These are phyloP conservation scores for Crioceris asparagi DNA, from an alignment of 2,888 invertebrate species.

Conservation along the genomic window DNA sequence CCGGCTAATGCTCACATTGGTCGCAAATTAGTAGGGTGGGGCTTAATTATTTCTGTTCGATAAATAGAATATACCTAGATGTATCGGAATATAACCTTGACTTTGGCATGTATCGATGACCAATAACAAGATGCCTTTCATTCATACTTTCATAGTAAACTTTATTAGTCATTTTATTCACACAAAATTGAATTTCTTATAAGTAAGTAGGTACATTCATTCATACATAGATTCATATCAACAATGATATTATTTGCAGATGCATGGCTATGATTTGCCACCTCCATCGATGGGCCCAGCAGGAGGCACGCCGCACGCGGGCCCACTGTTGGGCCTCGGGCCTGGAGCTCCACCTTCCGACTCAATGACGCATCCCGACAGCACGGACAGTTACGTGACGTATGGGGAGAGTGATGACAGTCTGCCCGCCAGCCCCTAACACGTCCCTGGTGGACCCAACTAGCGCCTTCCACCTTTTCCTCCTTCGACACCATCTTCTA, in stretches of 20 bases:
- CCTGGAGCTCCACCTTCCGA: conserved; percentile 50
- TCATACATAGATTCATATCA: background rate
- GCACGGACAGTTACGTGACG: conserved; percentile 83
- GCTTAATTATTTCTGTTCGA: too few relatives aligned
- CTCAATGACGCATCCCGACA: conserved; percentile 64
- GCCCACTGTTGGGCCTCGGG: conserved; percentile 45
- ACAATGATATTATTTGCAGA: conserved; percentile 47
- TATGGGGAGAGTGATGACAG: conserved; percentile 85
- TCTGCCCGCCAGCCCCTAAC: conserved; percentile 63
- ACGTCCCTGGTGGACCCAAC: conserved; percentile 15
- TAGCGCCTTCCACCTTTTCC: background rate
- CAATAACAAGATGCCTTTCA: too few relatives aligned
- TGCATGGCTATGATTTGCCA: conserved; percentile 80
- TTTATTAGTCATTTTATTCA: too few relatives aligned
- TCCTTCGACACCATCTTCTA: too few relatives aligned
- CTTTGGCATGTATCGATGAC: too few relatives aligned
- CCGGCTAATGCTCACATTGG: too few relatives aligned
- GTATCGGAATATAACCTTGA: too few relatives aligned
- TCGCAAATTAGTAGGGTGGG: too few relatives aligned
- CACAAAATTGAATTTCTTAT: too few relatives aligned
- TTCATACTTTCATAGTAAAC: too few relatives aligned
- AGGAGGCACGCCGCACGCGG: conserved; percentile 42
- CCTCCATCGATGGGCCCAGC: conserved; percentile 42
- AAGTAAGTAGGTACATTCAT: background rate
- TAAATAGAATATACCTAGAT: too few relatives aligned